phyloP scores from a whole-genome alignment of 2,797 vertebrate genomes.

The Ctenopoma kingsleyae region DNA sequence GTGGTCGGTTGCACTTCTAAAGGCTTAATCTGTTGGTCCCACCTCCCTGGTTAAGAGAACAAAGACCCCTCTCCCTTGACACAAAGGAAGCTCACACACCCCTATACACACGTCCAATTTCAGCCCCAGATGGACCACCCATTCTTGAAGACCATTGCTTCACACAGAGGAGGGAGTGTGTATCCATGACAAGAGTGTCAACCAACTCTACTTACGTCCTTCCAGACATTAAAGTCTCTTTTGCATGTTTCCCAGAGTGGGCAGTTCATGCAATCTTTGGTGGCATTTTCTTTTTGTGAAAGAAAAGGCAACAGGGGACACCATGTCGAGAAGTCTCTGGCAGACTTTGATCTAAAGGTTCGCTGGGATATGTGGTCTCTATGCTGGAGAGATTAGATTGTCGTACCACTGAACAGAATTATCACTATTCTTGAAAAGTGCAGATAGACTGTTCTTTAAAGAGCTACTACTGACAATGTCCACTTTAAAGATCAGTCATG shows the following conservation, averaged over 20 bases:
- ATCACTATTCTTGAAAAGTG: slow-evolving; percentile 45
- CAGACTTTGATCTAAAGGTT: slow-evolving; percentile 67
- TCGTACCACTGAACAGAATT: slow-evolving; percentile 49
- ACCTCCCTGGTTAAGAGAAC: slow-evolving; percentile 85
- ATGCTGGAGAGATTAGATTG: slow-evolving; percentile 54
- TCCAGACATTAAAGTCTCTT: slow-evolving; percentile 69
- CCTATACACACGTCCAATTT: slow-evolving; percentile 79
- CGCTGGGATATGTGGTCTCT: slow-evolving; percentile 44
- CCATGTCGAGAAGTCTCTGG: slow-evolving; percentile 41
- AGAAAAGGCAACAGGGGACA: slow-evolving; percentile 62
- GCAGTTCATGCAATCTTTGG: slow-evolving; percentile 69
- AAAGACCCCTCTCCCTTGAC: slow-evolving; percentile 79
- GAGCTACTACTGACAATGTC: slow-evolving; percentile 37
- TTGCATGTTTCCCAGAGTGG: slow-evolving; percentile 59
- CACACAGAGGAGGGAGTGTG: slow-evolving; percentile 55
- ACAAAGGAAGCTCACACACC: slow-evolving; percentile 83
- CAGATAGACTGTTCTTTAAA: slow-evolving; percentile 48
- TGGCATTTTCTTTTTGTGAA: slow-evolving; percentile 63
- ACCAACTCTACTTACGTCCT: slow-evolving; percentile 48
- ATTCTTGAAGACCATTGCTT: slow-evolving; percentile 77
- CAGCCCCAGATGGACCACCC: slow-evolving; percentile 82
- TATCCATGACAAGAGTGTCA: slow-evolving; percentile 64
- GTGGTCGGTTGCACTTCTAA: slow-evolving; percentile 85
- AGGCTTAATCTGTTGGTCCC: slow-evolving; percentile 84
- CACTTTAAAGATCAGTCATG: slow-evolving; percentile 60